A percentile compares a stretch with the other conserved stretches of the same genome.
phyloP scores from a whole-genome alignment of 2,797 vertebrate species.

The Oryzias dopingdopingensis region DNA sequence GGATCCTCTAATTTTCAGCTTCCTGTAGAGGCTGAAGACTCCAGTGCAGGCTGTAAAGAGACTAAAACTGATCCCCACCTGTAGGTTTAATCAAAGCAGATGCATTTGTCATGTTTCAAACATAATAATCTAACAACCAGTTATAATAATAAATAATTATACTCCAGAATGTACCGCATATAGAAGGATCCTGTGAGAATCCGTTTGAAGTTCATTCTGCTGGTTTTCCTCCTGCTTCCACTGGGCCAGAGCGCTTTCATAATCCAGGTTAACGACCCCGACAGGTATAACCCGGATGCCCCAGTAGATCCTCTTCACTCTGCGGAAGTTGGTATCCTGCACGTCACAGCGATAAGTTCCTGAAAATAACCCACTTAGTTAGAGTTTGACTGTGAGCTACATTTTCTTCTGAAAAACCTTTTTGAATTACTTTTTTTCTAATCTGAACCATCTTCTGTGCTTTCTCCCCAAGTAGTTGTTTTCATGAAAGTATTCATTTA shows the following conservation, averaged over 20 bases:
- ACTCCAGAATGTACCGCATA: slow-evolving; percentile 17
- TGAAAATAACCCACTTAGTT: slow-evolving; percentile 10
- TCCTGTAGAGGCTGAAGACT: slow-evolving; percentile 10
- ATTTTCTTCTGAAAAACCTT: no score
- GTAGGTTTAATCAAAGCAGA: slow-evolving; percentile 5
- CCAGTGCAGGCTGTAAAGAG: neutral
- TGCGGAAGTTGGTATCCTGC: slow-evolving; percentile 56
- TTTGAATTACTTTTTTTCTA: no score
- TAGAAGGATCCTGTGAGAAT: neutral
- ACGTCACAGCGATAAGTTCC: slow-evolving; percentile 89
- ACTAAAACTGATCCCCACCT: slow-evolving; percentile 24
- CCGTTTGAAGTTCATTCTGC: slow-evolving; percentile 16
- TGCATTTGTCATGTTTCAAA: neutral
- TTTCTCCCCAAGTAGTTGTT: no score
- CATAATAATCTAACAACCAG: neutral
- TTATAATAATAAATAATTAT: neutral
- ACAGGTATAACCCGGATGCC: slow-evolving; percentile 80
- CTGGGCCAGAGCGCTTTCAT: slow-evolving; percentile 61
- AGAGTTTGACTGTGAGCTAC: no score
- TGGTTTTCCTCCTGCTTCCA: slow-evolving; percentile 34
- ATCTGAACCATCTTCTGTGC: no score
- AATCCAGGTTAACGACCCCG: slow-evolving; percentile 74
- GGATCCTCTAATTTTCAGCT: neutral
- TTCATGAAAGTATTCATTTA: no score
- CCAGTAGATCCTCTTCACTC: slow-evolving; percentile 83